Percentiles rank a stretch among this genome's conserved stretches.
phyloP scores from a whole-genome alignment of 2,113 vertebrate genomes.

The Percopsis transmontana region DNA sequence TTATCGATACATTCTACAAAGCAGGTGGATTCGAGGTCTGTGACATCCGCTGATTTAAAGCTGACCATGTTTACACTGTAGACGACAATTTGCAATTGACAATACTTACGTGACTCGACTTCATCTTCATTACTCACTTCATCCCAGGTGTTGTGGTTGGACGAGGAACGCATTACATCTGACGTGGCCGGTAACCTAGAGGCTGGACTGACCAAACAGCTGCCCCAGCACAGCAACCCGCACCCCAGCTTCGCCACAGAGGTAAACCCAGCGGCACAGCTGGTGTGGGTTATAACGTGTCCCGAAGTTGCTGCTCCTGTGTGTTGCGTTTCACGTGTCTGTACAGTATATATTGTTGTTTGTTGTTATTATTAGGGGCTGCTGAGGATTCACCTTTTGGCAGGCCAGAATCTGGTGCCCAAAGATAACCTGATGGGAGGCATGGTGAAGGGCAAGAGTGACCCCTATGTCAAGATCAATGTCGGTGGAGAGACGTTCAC shows the following conservation, averaged over 20 bases:
- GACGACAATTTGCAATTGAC: too few relatives aligned
- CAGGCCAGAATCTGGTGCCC: slow-evolving; percentile 86
- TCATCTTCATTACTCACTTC: neutral
- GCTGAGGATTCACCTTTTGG: slow-evolving; percentile 87
- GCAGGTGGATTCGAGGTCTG: too few relatives aligned
- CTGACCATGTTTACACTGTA: too few relatives aligned
- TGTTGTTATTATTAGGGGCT: slow-evolving; percentile 76
- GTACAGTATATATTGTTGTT: neutral
- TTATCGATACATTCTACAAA: too few relatives aligned
- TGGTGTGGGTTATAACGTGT: neutral
- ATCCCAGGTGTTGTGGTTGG: slow-evolving; percentile 81
- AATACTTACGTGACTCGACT: neutral
- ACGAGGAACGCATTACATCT: slow-evolving; percentile 70
- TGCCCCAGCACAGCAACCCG: slow-evolving; percentile 73
- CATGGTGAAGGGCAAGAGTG: slow-evolving; percentile 89
- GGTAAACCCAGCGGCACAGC: slow-evolving; percentile 62
- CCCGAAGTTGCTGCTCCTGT: neutral
- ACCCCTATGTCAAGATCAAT: slow-evolving; percentile 86
- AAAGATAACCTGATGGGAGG: slow-evolving; percentile 89
- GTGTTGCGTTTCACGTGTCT: neutral
- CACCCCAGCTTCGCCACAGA: slow-evolving; percentile 84
- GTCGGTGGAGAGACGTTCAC: slow-evolving; percentile 83
- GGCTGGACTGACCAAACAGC: slow-evolving; percentile 56
- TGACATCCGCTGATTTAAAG: too few relatives aligned
- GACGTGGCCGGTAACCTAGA: slow-evolving; percentile 53